phyloP scores from a whole-genome alignment of 1,140 invertebrate genomes.

The Brachionus sp. region DNA sequence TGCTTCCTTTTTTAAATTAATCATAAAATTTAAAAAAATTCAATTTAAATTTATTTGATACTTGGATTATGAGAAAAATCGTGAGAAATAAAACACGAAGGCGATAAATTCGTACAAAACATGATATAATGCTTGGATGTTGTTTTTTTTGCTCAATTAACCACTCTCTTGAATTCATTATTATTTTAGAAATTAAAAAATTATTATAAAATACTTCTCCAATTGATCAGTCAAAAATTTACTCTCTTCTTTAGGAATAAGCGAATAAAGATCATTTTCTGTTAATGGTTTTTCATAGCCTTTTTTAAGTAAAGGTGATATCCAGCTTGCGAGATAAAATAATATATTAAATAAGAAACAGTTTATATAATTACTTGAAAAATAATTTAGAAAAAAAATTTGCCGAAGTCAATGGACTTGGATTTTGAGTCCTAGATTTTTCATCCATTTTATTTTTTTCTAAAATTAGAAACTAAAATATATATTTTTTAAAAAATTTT shows the following conservation, averaged over 20 bases:
- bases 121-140: not conserved
- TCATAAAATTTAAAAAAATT: not conserved
- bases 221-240: conserved; percentile 23
- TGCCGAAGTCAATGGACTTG: not conserved
- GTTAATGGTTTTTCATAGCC: not conserved
- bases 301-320: not conserved
- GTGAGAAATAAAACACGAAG: not conserved
- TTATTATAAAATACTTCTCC: not conserved
- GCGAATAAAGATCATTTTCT: not conserved
- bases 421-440: not conserved
- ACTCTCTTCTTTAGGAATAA: conserved; percentile 6
- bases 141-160: not conserved
- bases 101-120: not conserved
- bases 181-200: not conserved
- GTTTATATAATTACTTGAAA: not conserved
- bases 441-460: not conserved
- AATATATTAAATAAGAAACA: not conserved
- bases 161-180: not conserved
- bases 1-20: conserved; percentile 51
- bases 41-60: not conserved
- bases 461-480: not conserved
- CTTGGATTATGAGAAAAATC: not conserved
- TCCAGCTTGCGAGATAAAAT: conserved; percentile 12
- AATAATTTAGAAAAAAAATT: not conserved
- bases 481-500: not conserved